Evolutionary conservation across 2,888 invertebrate species (phyloP).

Genomic region (Arctia plantaginis): DNA sequence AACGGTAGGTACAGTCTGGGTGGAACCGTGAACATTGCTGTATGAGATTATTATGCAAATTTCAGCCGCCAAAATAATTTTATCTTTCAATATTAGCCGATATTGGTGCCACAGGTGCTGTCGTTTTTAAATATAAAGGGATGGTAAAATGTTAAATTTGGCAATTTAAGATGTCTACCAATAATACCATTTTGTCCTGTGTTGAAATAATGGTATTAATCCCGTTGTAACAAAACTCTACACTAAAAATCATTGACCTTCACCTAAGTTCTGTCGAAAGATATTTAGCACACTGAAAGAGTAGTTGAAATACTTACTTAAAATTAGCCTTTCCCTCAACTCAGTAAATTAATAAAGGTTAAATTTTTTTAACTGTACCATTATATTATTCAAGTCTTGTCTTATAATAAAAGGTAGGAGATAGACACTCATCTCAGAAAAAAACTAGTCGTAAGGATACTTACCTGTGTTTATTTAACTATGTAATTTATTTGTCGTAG

Average conservation of each 20-base stretch:
- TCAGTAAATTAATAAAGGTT: background rate
- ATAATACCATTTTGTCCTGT: background rate
- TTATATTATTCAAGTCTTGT: background rate
- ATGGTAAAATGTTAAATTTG: background rate
- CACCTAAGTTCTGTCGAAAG: background rate
- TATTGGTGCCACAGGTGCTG: slow-evolving; percentile 33
- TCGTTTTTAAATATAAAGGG: slow-evolving; percentile 21
- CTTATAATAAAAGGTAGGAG: background rate
- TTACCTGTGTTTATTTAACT: background rate
- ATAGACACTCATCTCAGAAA: background rate
- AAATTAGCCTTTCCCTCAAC: background rate
- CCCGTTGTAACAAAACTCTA: background rate
- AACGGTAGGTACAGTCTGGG: slow-evolving; percentile 3
- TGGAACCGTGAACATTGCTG: background rate
- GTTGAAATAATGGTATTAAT: background rate
- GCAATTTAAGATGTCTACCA: background rate
- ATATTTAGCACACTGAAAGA: background rate
- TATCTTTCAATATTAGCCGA: slow-evolving; percentile 21
- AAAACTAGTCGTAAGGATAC: background rate
- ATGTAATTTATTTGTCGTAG: slow-evolving; percentile 63
- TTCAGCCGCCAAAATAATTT: slow-evolving; percentile 29
- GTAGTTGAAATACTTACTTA: background rate
- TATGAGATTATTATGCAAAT: slow-evolving; percentile 38
- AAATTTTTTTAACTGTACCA: background rate
- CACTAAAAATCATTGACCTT: background rate